Conservation (phyloP, 2,888 invertebrate genomes). For the Pristionchus arcanus region DNA sequence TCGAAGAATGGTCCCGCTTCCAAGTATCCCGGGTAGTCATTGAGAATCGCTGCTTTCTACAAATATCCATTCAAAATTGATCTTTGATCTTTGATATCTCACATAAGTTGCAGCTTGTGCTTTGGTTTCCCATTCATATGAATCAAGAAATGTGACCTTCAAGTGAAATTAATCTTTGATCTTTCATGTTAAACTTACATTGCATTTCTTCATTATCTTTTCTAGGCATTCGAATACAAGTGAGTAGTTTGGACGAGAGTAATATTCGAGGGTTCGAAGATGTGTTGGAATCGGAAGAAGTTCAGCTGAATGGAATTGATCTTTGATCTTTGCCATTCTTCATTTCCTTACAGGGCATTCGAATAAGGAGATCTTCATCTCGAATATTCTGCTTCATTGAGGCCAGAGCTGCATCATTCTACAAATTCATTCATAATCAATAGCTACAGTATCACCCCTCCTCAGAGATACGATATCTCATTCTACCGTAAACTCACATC, state of each 20-base stretch:
- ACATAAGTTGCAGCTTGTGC: background rate
- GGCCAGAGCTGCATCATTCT: constrained; percentile 2
- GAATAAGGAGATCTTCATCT: background rate
- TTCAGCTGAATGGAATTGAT: background rate
- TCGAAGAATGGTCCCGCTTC: constrained; percentile 2
- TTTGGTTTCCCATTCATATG: background rate
- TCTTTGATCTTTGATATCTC: background rate
- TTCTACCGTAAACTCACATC: background rate
- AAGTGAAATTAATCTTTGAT: background rate
- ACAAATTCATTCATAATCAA: background rate
- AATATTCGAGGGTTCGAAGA: background rate
- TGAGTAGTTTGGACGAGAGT: background rate
- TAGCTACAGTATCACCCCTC: background rate
- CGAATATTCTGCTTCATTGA: constrained; percentile 8
- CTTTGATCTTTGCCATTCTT: background rate
- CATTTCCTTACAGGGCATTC: constrained; percentile 4
- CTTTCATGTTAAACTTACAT: background rate
- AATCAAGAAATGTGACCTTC: background rate
- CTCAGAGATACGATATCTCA: background rate
- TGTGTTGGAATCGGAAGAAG: constrained; percentile 10
- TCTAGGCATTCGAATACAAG: background rate
- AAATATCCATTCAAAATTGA: background rate
- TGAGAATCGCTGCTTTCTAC: background rate
- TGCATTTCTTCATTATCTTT: constrained; percentile 24
- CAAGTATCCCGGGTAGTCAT: background rate